Percentiles rank a stretch among this genome's conserved stretches.
Evolutionary conservation across 2,797 vertebrate genomes (phyloP).

Genomic region (Pseudomugil tenellus): DNA sequence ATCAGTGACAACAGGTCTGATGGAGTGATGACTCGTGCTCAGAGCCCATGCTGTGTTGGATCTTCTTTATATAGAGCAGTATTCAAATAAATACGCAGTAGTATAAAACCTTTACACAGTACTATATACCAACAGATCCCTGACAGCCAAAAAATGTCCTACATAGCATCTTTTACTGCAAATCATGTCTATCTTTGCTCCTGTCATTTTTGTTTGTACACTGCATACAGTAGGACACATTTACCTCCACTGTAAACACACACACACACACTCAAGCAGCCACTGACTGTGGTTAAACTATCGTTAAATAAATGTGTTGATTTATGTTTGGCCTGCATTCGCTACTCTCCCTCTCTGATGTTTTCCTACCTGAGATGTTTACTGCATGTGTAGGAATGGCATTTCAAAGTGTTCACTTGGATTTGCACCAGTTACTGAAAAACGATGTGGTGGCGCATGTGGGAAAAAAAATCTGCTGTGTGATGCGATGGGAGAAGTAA

Average conservation of each 20-base stretch:
- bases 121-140: constrained; percentile 11
- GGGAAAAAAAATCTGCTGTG: constrained; percentile 27
- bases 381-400: constrained; percentile 65
- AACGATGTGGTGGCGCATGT: constrained; percentile 25
- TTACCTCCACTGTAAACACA: constrained; percentile 68
- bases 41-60: not conserved
- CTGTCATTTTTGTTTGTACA: constrained; percentile 54
- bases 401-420: constrained; percentile 68
- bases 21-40: not conserved
- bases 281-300: constrained; percentile 64
- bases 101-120: not conserved
- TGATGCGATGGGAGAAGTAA: constrained; percentile 25
- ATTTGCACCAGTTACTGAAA: constrained; percentile 56
- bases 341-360: constrained; percentile 53
- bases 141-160: constrained; percentile 10
- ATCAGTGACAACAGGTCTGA: not conserved
- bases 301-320: constrained; percentile 75
- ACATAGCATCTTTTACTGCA: constrained; percentile 53
- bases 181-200: constrained; percentile 49
- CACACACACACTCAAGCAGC: constrained; percentile 21
- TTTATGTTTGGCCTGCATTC: constrained; percentile 62
- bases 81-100: not conserved
- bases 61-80: not conserved
- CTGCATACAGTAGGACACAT: constrained; percentile 71
- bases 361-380: constrained; percentile 69